These are phyloP conservation scores for Oreotrochilus melanogaster DNA, from an alignment of 2,113 vertebrate genomes.

Conservation along the genomic window DNA sequence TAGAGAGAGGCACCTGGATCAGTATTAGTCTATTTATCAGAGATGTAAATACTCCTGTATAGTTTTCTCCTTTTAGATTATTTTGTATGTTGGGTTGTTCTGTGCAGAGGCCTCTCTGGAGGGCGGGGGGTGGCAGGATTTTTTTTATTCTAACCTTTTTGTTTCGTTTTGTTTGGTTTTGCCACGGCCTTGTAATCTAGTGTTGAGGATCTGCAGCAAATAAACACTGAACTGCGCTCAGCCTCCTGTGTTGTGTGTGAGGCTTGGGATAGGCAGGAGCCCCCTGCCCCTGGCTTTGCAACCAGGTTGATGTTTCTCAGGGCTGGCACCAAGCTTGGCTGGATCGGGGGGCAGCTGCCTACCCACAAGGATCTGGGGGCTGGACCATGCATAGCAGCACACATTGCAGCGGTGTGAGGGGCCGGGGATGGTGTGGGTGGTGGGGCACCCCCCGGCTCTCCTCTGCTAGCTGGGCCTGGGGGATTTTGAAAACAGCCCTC, in stretches of 20 bases:
- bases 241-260: not conserved
- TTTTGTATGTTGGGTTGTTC: constrained; percentile 81
- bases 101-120: constrained; percentile 14
- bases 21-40: constrained; percentile 96
- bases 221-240: constrained; percentile 67
- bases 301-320: fast-evolving
- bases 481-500: not conserved
- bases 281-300: not conserved
- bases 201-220: constrained; percentile 74
- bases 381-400: fast-evolving
- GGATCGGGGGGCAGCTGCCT: fast-evolving
- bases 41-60: constrained; percentile 95
- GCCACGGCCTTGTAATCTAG: constrained; percentile 74
- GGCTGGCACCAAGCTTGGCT: not conserved
- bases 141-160: constrained; percentile 57
- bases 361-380: not conserved
- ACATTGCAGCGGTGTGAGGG: fast-evolving
- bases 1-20: constrained; percentile 68
- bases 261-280: fast-evolving
- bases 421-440: not conserved
- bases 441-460: too few species aligned
- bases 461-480: too few species aligned
- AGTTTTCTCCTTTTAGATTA: constrained; percentile 85
- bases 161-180: constrained; percentile 65
- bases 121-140: not conserved